phyloP scores from a whole-genome alignment of 2,797 vertebrate genomes.

The Anisognathus igniventris region DNA sequence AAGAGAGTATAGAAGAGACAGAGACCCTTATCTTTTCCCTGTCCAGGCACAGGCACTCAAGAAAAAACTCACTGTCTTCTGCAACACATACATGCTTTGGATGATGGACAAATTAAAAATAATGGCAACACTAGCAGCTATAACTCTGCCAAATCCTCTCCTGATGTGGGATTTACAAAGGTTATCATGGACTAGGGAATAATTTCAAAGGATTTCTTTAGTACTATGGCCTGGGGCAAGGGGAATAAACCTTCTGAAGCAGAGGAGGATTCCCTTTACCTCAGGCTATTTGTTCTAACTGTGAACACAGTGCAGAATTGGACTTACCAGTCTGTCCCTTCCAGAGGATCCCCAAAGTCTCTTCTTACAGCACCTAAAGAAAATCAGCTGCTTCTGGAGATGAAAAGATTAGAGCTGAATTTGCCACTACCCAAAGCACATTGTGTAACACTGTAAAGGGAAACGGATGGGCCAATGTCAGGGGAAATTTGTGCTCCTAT shows the following conservation, averaged over 20 bases:
- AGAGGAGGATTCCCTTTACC: background rate
- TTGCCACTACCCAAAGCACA: background rate
- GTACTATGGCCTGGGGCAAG: background rate
- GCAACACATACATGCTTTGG: background rate
- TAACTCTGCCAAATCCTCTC: slow-evolving; percentile 26
- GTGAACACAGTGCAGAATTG: background rate
- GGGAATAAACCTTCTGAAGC: slow-evolving; percentile 4
- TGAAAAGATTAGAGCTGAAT: background rate
- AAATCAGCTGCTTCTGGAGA: background rate
- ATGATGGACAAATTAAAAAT: background rate
- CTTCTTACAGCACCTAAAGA: background rate
- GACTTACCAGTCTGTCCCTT: background rate
- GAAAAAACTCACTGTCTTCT: background rate
- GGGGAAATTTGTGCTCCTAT: background rate
- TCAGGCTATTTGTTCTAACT: background rate
- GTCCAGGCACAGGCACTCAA: background rate
- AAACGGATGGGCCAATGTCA: background rate
- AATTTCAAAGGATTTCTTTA: slow-evolving; percentile 31
- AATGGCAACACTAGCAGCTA: background rate
- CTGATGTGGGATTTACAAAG: slow-evolving; percentile 27
- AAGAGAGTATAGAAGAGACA: background rate
- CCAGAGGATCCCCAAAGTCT: background rate
- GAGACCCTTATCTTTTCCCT: background rate
- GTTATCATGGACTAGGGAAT: background rate
- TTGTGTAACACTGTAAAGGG: background rate